Base-by-base conservation (phyloP, 1,140 invertebrate genomes). In the Sycophila sp. region DNA sequence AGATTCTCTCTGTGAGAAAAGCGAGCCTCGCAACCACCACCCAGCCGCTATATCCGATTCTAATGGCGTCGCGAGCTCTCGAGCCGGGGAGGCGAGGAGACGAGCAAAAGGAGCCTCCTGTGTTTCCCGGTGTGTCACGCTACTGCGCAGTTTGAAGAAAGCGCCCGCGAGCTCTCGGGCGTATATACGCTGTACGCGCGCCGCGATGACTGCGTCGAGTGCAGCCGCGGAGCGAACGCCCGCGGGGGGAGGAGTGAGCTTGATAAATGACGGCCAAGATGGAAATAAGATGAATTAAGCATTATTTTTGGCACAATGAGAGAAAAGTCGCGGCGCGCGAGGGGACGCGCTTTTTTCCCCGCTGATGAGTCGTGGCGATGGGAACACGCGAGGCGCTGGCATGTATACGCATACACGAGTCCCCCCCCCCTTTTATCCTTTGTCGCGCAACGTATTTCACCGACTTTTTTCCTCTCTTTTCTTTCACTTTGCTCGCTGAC, bases 61-160 rank as follows among this genome's bases (percentile, higher is more conserved):
- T 74, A 76, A 76, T 69, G 67, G 68, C 68, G 59, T 68, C 62
- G 59, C 26, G 53, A 22, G 15, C 30, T 34, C 66, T 71, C 73
- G 55, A 73, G 67, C 67, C 1, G 8, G 34, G 32, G 53, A 49
- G 11, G 26, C 5, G 32, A 40, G 26, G 36, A 28, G 26, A n/a
- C 2, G 26, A 51, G 55, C 36, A 17, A 53, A 22, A 24, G 30
- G 63, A 36, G 64, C 71, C 65, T 73, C 47, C 53, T 28, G 74
- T 73, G 47, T 78, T 80, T 79, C 74, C 79, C 78, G 75, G 77
- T 79, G 78, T 78, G 78, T 80, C 79, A 79, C 72, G 65, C 69
- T 58, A n/a, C n/a, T n/a, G n/a, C n/a, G 7, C 40, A 17, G 40
- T 17, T 42, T n/a, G n/a, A n/a, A n/a, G n/a, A n/a, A n/a, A n/a